These are phyloP conservation scores for Lasioglossum albipes DNA, from an alignment of 1,140 invertebrate species.

Conservation along the genomic window DNA sequence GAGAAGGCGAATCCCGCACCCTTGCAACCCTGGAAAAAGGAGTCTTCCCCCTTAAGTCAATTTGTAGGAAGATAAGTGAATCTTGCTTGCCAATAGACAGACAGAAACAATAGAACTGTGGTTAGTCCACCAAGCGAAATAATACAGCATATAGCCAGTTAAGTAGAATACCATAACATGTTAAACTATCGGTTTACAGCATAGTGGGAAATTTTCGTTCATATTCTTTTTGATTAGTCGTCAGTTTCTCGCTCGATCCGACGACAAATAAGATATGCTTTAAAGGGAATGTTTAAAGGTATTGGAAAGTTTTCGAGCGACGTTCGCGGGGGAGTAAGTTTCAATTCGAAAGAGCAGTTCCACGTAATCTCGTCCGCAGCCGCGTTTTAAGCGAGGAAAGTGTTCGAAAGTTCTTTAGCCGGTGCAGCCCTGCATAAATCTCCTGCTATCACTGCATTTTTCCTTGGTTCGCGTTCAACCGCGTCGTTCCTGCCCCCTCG, in stretches of 20 bases:
- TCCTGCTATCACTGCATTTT: slow-evolving; percentile 57
- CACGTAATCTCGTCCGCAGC: slow-evolving; percentile 27
- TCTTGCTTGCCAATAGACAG: too few relatives aligned
- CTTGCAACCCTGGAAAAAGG: too few relatives aligned
- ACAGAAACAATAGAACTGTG: too few relatives aligned
- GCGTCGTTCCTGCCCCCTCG: not conserved
- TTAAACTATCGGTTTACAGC: too few relatives aligned
- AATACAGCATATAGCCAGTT: too few relatives aligned
- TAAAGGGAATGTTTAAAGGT: not conserved
- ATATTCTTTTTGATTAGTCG: too few relatives aligned
- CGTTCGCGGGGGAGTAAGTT: not conserved
- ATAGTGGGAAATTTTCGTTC: too few relatives aligned
- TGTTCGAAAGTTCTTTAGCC: slow-evolving; percentile 56
- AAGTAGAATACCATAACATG: too few relatives aligned
- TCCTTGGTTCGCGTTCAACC: slow-evolving; percentile 5
- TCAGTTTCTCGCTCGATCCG: not conserved
- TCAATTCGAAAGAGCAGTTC: slow-evolving; percentile 35
- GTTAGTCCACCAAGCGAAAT: too few relatives aligned
- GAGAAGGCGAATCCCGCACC: too few relatives aligned
- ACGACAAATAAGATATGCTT: not conserved
- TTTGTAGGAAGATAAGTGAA: too few relatives aligned
- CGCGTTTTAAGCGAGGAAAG: slow-evolving; percentile 38
- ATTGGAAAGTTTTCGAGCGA: not conserved
- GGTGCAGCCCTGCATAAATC: slow-evolving; percentile 54
- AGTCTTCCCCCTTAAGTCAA: too few relatives aligned